Conservation (phyloP, 2,888 invertebrate species). For the Tuta absoluta region DNA sequence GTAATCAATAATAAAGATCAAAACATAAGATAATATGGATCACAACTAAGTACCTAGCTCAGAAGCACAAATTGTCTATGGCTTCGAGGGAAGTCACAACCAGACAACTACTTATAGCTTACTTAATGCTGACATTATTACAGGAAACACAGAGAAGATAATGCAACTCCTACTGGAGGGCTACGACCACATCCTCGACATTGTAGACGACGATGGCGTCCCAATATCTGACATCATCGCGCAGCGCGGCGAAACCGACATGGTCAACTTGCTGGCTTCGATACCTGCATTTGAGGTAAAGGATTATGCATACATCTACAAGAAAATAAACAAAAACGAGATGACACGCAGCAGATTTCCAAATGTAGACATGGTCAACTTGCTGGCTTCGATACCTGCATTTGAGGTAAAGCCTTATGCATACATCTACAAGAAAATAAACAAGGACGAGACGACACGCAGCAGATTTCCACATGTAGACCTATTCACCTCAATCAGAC, state of each 20-base stretch:
- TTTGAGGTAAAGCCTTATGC: slow-evolving; percentile 84
- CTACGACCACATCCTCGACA: slow-evolving; percentile 92
- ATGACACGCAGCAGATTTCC: too few species aligned
- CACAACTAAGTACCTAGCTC: too few species aligned
- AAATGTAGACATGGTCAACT: slow-evolving; percentile 85
- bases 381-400: slow-evolving; percentile 86
- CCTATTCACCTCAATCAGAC: slow-evolving; percentile 84
- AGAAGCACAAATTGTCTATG: too few species aligned
- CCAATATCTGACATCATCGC: slow-evolving; percentile 86
- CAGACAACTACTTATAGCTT: too few species aligned
- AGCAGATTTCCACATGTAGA: too few species aligned
- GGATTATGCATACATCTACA: background rate
- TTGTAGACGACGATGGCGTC: slow-evolving; percentile 86
- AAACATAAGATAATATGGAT: too few species aligned
- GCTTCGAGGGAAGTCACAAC: too few species aligned
- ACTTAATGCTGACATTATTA: background rate
- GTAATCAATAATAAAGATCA: too few species aligned
- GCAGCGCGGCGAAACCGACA: slow-evolving; percentile 84
- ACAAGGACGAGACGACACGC: too few species aligned
- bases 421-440: background rate
- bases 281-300: slow-evolving; percentile 88
- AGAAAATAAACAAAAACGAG: too few species aligned
- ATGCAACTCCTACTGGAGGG: slow-evolving; percentile 88
- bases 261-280: slow-evolving; percentile 86
- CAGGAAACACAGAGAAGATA: slow-evolving; percentile 71